Base-by-base conservation (phyloP, 1,140 invertebrate genomes). In the Notospermus geniculatus region DNA sequence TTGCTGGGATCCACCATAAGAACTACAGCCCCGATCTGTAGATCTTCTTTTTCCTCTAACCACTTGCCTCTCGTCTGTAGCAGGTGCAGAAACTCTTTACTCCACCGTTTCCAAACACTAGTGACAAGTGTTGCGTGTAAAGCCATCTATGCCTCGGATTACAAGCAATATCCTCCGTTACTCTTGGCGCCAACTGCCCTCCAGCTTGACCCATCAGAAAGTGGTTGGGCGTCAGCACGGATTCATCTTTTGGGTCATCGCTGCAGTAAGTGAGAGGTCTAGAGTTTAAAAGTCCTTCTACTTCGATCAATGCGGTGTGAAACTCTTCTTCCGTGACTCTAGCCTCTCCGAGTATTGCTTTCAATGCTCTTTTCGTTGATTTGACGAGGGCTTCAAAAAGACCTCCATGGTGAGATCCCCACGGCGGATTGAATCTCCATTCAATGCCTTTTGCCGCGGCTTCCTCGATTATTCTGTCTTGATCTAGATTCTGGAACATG, bases 141-240 rank as follows among this genome's bases (percentile, higher is more conserved):
- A 58, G 19, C 58, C 58, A 64, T 2, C 63, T 19, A 27, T 46
- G 25, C 43, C 36, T 25, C 2, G 30, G 39, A 27, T 46, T 56
- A 27, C 23, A 23, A n/a, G 2, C 43, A 19, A 17, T 43, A 17
- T 55, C 36, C 27, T 64, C 52, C 2, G 19, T 2, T 7, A 5
- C n/a, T n/a, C 56, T 60, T 45, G 62, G 53, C 41, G 25, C 65
- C 57, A 58, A 57, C 60, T 54, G n/a, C 59, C 43, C 36, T 36
- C 46, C 59, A 25, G 36, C 58, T 54, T 57, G 30, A 50, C 30
- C 54, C 41, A 28, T 53, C 45, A 59, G 52, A 55, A 41, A 39
- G 22, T 41, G 52, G 13, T 55, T 52, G 15, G 52, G 57, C 46
- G 22, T 46, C 4, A 52, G 22, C 4, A 57, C 28, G 17, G 55